phyloP scores from a whole-genome alignment of 2,113 vertebrate genomes.

The Thalassoma bifasciatum region DNA sequence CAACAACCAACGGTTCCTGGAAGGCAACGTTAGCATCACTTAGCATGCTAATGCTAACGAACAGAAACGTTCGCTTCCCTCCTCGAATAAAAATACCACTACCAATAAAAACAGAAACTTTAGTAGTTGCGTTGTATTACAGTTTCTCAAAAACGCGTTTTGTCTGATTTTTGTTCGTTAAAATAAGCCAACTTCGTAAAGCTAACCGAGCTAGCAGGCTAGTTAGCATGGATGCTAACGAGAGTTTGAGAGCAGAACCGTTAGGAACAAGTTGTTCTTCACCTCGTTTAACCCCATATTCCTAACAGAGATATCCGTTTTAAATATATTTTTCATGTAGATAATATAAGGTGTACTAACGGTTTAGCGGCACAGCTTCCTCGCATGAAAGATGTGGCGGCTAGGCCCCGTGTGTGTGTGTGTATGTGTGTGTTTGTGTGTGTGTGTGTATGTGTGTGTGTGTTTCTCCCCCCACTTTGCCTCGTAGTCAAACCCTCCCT shows the following conservation, averaged over 20 bases:
- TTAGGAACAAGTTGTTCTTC: rapidly evolving
- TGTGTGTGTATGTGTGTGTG: slow-evolving; percentile 29
- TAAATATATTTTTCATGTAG: not conserved
- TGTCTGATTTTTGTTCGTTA: not conserved
- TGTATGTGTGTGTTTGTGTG: too few species aligned
- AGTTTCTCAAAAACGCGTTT: not conserved
- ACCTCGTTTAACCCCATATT: rapidly evolving
- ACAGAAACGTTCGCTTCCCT: too few species aligned
- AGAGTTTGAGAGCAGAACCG: not conserved
- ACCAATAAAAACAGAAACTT: too few species aligned
- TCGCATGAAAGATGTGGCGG: slow-evolving; percentile 78
- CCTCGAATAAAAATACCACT: too few species aligned
- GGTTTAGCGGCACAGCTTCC: slow-evolving; percentile 68
- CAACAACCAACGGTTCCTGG: slow-evolving; percentile 40
- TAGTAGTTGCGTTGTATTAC: too few species aligned
- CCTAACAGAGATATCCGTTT: rapidly evolving
- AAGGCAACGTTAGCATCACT: slow-evolving; percentile 42
- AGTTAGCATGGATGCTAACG: slow-evolving; percentile 18
- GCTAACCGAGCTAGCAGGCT: slow-evolving; percentile 47
- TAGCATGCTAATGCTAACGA: slow-evolving; percentile 35
- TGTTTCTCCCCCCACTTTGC: slow-evolving; percentile 62
- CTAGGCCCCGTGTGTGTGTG: slow-evolving; percentile 64
- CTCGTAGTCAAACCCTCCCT: slow-evolving; percentile 73
- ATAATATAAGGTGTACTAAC: slow-evolving; percentile 67
- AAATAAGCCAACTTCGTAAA: slow-evolving; percentile 46